phyloP scores from a whole-genome alignment of 2,797 vertebrate species.

The Rhinella marina region DNA sequence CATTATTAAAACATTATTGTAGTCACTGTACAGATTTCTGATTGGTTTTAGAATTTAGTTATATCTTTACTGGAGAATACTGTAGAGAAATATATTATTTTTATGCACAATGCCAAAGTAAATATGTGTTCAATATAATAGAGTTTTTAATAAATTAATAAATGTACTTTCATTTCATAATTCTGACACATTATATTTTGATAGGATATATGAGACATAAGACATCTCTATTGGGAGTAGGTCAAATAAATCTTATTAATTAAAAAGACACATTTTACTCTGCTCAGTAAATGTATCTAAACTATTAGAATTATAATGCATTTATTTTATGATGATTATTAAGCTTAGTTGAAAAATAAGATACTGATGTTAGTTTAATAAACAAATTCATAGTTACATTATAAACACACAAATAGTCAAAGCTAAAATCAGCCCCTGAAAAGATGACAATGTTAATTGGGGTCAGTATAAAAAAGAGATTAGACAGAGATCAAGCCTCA shows the following conservation, averaged over 20 bases:
- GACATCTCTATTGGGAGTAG: neutral
- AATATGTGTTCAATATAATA: neutral
- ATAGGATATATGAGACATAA: neutral
- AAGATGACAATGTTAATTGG: conserved; percentile 58
- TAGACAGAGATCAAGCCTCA: conserved; percentile 63
- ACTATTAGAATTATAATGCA: neutral
- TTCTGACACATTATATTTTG: neutral
- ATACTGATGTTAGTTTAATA: neutral
- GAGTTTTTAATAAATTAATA: neutral
- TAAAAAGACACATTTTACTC: neutral
- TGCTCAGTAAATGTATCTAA: neutral
- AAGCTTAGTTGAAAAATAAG: neutral
- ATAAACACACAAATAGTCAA: conserved; percentile 38
- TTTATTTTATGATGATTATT: neutral
- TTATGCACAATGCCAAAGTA: neutral
- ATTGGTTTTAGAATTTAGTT: neutral
- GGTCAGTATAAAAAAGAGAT: conserved; percentile 58
- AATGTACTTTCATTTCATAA: neutral
- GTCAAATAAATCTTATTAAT: neutral
- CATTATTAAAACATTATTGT: neutral
- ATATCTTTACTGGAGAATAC: neutral
- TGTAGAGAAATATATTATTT: neutral
- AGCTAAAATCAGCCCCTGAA: conserved; percentile 28
- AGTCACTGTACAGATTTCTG: neutral
- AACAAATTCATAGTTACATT: conserved; percentile 29